Base-by-base conservation (phyloP, 1,140 invertebrate species). In the Patella vulgata region DNA sequence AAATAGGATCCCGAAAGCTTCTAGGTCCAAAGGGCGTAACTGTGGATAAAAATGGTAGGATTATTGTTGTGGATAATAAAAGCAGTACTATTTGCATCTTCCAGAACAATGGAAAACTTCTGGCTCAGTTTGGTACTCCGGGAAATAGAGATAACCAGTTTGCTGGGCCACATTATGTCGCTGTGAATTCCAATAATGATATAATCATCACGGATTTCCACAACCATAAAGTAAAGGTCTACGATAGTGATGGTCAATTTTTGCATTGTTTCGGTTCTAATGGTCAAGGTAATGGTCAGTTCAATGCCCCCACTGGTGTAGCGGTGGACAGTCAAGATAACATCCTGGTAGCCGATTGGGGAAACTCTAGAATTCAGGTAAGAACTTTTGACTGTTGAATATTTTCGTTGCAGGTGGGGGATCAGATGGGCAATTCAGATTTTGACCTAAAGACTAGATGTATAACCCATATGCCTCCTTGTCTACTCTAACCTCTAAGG, bases 21-120 rank as follows among this genome's bases (percentile, higher is more conserved):
- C 69, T 87, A n/a, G 87, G 83, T 53, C 87, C 87, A 17, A 88
- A 88, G 68, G 88, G 88, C 11, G 71, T 88, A 12, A 84, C 85
- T 33, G 85, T 87, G 4, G 85, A 87, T 59, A 75, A 77, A 51
- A 82, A 86, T 56, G 87, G 88, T 9, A 81, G 86, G 51, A 86
- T 88, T 52, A 83, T 88, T 57, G 87, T 89, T n/a, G 88, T 88
- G 4, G 88, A 89, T 75, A 88, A 89, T 72, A 88, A 88, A 69
- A 86, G 83, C 47, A 88, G 85, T 61, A 80, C 78, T 59, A 81
- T 89, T 33, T 81, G 87, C 44, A 79, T 88, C 36, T 89, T 89
- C 77, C 84, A 86, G 67, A 78, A 83, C 23, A 87, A 86, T 74
- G 87, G 87, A 3, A 83, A 83, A 70, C 65, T 84, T 17, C 62